phyloP scores from a whole-genome alignment of 2,888 invertebrate genomes.

The Cosmia pyralina region DNA sequence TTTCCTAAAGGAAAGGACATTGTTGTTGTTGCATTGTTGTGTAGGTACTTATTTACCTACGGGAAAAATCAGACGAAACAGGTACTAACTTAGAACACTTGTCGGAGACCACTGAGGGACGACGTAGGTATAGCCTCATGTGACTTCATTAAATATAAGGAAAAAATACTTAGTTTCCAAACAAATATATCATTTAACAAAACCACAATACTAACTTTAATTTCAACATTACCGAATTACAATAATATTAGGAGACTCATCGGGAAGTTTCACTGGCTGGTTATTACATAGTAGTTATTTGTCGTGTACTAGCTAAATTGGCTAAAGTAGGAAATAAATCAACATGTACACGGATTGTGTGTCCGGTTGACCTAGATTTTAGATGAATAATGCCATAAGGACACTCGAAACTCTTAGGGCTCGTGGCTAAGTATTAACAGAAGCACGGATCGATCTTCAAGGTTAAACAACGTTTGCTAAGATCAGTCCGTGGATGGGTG shows the following conservation, averaged over 20 bases:
- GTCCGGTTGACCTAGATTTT: neutral
- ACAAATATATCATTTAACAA: neutral
- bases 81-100: neutral
- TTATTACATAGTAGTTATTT: neutral
- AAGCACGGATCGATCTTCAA: neutral
- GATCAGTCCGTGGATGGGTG: neutral
- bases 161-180: neutral
- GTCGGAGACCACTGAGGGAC: neutral
- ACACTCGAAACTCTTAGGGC: neutral
- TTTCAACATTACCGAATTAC: neutral
- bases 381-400: neutral
- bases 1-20: too few species aligned
- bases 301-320: constrained; percentile 1
- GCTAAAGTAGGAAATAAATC: neutral
- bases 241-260: neutral
- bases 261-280: neutral
- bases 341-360: neutral
- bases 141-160: neutral
- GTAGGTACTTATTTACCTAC: neutral
- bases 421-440: neutral
- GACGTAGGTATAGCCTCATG: neutral
- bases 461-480: neutral
- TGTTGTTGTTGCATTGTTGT: too few species aligned
- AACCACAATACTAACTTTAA: neutral
- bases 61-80: constrained; percentile 8